Base-by-base conservation (phyloP, 35 echinoderm and acorn worm genomes). In the Lytechinus pictus region DNA sequence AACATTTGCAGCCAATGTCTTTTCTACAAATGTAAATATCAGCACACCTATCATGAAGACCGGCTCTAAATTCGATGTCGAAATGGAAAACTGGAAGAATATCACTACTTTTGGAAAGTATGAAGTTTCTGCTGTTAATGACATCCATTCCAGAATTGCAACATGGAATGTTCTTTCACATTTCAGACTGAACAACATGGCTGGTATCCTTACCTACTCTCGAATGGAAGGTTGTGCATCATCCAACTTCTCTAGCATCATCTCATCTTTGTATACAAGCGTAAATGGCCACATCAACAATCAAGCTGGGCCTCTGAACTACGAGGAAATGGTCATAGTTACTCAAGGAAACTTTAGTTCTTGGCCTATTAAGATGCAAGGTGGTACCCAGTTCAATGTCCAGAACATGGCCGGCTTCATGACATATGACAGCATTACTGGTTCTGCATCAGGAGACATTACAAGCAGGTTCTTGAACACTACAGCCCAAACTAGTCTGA, bases 391-490 rank as follows among this genome's bases (percentile, higher is more conserved):
- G 57, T 58, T 97, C 33, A 79, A 96, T 14, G 61, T 96, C 10
- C 91, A 86, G 54, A 97, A 96, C 94, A 91, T 96, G 52, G 91
- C 87, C 29, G 94, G 97, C 27, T 92, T 97, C 72, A 93, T 96
- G 53, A 94, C 28, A 27, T 95, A 95, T 94, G 95, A 96, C 44
- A 52, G 51, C 55, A 93, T 96, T 28, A 94, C 29, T 52, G 88
- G 91, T 44, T 96, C 95, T 66, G 53, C 91, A 13, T 97, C 94
- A 55, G 19, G 87, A 12, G 57, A 71, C 44, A 28, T 96, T 58
- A 95, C 86, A 4, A 96, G 96, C 96, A 58, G 29, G 52, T 61
- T 96, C 27, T 53, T 94, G 72, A 96, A 96, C 55, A 8, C 86
- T 33, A 96, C 94, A 55, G 27, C 86, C 19, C 89, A 61, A 52